Evolutionary conservation across 2,888 invertebrate species (phyloP), one percentile per base, ranked within the genome.

Genomic region (Stictocephala bisonia): DNA sequence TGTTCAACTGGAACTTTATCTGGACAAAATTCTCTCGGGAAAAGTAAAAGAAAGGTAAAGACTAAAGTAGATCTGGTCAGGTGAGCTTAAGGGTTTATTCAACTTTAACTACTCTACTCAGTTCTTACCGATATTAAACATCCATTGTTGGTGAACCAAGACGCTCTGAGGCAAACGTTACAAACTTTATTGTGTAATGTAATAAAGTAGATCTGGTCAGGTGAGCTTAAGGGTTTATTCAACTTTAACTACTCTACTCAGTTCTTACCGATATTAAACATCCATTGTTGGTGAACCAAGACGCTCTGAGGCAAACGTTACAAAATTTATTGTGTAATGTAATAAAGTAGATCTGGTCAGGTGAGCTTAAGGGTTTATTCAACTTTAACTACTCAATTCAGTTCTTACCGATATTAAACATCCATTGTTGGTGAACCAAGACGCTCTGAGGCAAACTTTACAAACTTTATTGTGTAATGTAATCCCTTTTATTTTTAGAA

Each of bases 41-140:
- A 31, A 31, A 60, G 20, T 60, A 35, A 60, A 60, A 35, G 27
- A 60, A 35, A 35, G 18, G 1, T 22, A 60, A 60, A 24, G 35
- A 24, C 31, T 31, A 60, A 40, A 18, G 35, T 60, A 35, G 35
- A 29, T 22, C 11, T 35, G 35, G 56, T 18, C 35, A 35, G 22
- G 31, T 31, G 31, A 13, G n/a, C 13, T 29, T 29, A 50, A 60
- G 35, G 35, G 60, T 60, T 60, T 31, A 60, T 60, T 60, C 60
- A 60, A 60, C 35, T 60, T 35, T 60, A 60, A 60, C 35, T 60
- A 60, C 35, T 31, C 35, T 35, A 60, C 35, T 40, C 60, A 35
- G 56, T 29, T 31, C 13, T 31, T 56, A n/a, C n/a, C 56, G 60
- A 60, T 60, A 60, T 60, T 60, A 60, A 60, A 60, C 35, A 60